A percentile compares a stretch with the other conserved stretches of the same genome.
Conservation (phyloP, 2,888 invertebrate genomes). For the Agrilus cyanescens region DNA sequence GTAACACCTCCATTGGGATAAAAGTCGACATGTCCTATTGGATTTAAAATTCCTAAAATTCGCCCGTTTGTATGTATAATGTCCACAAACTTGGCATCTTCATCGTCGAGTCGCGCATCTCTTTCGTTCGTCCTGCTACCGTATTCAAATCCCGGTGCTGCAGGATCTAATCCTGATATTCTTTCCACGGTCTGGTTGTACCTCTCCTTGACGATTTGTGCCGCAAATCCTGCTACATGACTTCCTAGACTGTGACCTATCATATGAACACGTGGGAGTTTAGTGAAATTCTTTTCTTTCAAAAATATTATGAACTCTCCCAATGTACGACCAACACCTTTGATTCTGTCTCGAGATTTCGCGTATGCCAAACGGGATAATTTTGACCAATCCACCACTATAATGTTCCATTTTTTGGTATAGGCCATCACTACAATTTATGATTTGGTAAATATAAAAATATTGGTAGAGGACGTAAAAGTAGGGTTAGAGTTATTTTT, state of each 20-base stretch:
- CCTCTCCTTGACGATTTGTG: slow-evolving; percentile 26
- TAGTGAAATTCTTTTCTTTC: slow-evolving; percentile 16
- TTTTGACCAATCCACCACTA: slow-evolving; percentile 43
- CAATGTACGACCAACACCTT: slow-evolving; percentile 35
- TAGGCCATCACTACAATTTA: slow-evolving; percentile 23
- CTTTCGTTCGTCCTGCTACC: slow-evolving; percentile 24
- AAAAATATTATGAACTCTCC: slow-evolving; percentile 26
- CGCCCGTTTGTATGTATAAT: slow-evolving; percentile 44
- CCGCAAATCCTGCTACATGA: slow-evolving; percentile 39
- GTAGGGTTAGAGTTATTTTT: too few relatives aligned
- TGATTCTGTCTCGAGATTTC: slow-evolving; percentile 37
- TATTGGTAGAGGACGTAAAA: too few relatives aligned
- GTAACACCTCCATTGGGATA: slow-evolving; percentile 47
- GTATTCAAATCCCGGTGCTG: slow-evolving; percentile 38
- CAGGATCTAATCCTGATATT: slow-evolving; percentile 43
- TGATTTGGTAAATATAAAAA: too few relatives aligned
- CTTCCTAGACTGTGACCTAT: slow-evolving; percentile 44
- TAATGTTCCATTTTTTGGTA: slow-evolving; percentile 33
- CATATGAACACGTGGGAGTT: slow-evolving; percentile 30
- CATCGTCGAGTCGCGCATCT: slow-evolving; percentile 35
- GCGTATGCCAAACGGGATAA: slow-evolving; percentile 38
- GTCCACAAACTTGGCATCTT: slow-evolving; percentile 41
- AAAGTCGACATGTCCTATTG: slow-evolving; percentile 44
- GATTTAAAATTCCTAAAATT: slow-evolving; percentile 33
- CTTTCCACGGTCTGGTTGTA: slow-evolving; percentile 28